A percentile compares a stretch with the other conserved stretches of the same genome.
These are phyloP conservation scores for Enteromius argenteus DNA, from an alignment of 2,797 vertebrate species.

Conservation along the genomic window DNA sequence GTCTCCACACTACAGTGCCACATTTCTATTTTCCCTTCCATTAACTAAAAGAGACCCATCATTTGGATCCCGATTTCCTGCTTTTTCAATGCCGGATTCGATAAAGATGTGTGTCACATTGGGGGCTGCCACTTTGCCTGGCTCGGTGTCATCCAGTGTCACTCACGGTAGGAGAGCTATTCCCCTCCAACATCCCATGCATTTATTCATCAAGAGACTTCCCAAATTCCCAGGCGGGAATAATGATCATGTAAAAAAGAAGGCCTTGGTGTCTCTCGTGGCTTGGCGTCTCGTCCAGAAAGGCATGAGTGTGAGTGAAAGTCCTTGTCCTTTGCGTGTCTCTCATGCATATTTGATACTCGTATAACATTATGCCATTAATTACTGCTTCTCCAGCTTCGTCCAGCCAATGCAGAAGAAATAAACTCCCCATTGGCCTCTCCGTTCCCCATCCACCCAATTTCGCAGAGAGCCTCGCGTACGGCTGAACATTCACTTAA, in stretches of 20 bases:
- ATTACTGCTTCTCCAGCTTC: slow-evolving; percentile 29
- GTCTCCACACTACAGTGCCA: slow-evolving; percentile 62
- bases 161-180: slow-evolving; percentile 50
- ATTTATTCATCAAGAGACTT: slow-evolving; percentile 60
- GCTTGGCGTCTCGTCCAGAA: slow-evolving; percentile 33
- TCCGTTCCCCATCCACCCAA: background rate
- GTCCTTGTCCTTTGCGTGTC: slow-evolving; percentile 26
- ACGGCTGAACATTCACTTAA: slow-evolving; percentile 52
- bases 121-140: background rate
- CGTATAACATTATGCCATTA: slow-evolving; percentile 51
- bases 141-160: slow-evolving; percentile 17
- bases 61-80: slow-evolving; percentile 68
- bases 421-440: background rate
- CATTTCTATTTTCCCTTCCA: slow-evolving; percentile 75
- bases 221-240: slow-evolving; percentile 42
- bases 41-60: slow-evolving; percentile 70
- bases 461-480: slow-evolving; percentile 9
- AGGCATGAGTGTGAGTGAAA: slow-evolving; percentile 40
- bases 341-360: slow-evolving; percentile 60
- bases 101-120: slow-evolving; percentile 52
- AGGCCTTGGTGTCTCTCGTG: slow-evolving; percentile 25
- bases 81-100: slow-evolving; percentile 22
- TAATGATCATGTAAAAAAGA: slow-evolving; percentile 49
- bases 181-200: slow-evolving; percentile 58
- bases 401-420: slow-evolving; percentile 5